These are phyloP conservation scores for Percina caprodes DNA, from an alignment of 2,113 vertebrate species.

Conservation along the genomic window DNA sequence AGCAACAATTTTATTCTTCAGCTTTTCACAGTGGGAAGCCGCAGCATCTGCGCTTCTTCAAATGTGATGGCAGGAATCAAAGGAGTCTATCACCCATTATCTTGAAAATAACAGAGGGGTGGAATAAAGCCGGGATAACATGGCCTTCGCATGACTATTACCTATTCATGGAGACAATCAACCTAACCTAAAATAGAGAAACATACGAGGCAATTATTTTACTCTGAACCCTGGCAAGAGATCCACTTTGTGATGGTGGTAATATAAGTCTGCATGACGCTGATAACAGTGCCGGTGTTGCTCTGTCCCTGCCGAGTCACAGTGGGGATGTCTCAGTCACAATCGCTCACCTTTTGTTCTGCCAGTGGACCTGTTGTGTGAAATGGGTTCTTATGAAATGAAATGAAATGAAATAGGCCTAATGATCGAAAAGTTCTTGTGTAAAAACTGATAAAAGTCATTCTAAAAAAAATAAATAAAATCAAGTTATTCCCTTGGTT, in stretches of 20 bases:
- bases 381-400: neutral
- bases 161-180: too few species aligned
- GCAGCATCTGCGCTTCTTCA: neutral
- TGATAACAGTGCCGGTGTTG: too few species aligned
- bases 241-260: neutral
- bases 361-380: neutral
- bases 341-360: neutral
- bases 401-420: too few species aligned
- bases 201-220: neutral
- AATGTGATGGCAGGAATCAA: neutral
- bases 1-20: too few species aligned
- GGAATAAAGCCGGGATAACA: neutral
- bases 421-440: neutral
- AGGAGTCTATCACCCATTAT: neutral
- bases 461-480: too few species aligned
- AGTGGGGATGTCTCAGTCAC: too few species aligned
- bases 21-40: neutral
- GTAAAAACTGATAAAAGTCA: too few species aligned
- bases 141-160: neutral
- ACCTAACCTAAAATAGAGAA: neutral
- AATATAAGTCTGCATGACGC: neutral
- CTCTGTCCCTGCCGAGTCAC: neutral
- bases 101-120: neutral
- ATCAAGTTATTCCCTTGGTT: too few species aligned
- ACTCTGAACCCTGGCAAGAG: neutral